Conservation (phyloP, 2,888 invertebrate species). For the Drosophila dives region DNA sequence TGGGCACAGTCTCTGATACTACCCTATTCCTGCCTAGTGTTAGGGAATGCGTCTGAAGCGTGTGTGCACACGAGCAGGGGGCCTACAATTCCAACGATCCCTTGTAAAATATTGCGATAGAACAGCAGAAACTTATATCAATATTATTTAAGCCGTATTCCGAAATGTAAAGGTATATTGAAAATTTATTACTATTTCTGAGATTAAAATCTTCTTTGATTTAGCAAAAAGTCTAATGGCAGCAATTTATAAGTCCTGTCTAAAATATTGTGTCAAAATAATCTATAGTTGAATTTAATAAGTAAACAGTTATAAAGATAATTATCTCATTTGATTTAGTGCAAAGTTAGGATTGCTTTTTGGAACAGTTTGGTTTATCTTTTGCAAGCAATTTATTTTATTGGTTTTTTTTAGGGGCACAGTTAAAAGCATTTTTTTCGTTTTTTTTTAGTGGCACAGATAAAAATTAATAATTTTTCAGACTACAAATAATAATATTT, state of each 20-base stretch:
- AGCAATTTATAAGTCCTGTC: background rate
- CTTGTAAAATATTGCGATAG: background rate
- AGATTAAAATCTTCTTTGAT: background rate
- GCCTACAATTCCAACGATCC: background rate
- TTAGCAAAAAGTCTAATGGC: background rate
- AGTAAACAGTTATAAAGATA: background rate
- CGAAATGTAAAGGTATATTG: background rate
- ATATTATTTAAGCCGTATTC: background rate
- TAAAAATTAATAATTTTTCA: background rate
- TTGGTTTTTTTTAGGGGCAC: no score
- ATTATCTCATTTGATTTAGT: background rate
- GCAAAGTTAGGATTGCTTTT: background rate
- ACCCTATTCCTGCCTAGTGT: constrained; percentile 13
- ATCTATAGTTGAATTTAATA: background rate
- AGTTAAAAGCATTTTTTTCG: no score
- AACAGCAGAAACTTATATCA: background rate
- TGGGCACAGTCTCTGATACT: constrained; percentile 9
- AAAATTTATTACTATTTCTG: background rate
- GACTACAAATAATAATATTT: background rate
- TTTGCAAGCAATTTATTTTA: no score
- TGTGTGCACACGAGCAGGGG: constrained; percentile 43
- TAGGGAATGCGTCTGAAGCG: constrained; percentile 74
- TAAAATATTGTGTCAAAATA: background rate
- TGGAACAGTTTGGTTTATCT: no score
- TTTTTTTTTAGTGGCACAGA: no score